Percentiles rank a stretch among this genome's conserved stretches.
phyloP scores from a whole-genome alignment of 2,888 invertebrate genomes.

The Pollenia amentaria region DNA sequence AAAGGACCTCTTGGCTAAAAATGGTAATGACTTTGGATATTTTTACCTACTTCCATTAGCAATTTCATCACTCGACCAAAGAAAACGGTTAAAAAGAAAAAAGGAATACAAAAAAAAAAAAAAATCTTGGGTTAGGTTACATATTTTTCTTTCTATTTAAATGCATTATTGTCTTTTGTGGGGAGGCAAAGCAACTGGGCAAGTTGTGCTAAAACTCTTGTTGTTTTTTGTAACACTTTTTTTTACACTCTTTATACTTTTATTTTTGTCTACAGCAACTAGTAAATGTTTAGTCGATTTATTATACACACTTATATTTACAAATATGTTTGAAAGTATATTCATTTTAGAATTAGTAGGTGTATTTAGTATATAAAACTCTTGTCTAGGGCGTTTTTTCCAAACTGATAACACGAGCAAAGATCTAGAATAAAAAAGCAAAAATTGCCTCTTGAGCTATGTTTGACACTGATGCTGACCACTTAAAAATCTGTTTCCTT shows the following conservation, averaged over 20 bases:
- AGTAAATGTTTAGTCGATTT: no score
- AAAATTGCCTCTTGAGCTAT: neutral
- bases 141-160: neutral
- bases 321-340: no score
- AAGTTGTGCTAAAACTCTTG: conserved; percentile 34
- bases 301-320: no score
- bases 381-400: no score
- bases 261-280: no score
- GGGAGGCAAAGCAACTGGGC: neutral
- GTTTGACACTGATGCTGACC: conserved; percentile 50
- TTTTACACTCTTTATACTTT: neutral
- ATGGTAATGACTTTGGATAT: neutral
- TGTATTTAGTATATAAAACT: no score
- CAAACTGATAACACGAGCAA: neutral
- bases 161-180: neutral
- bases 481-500: conserved; percentile 41
- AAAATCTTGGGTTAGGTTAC: neutral
- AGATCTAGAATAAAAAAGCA: neutral
- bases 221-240: neutral
- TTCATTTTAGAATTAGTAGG: no score
- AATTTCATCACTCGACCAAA: neutral
- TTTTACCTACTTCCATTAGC: neutral
- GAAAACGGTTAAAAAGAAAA: no score
- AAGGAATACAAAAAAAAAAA: conserved; percentile 8
- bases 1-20: neutral